Base-by-base conservation (phyloP, 2,888 invertebrate species). In the Aspidiotus destructor region DNA sequence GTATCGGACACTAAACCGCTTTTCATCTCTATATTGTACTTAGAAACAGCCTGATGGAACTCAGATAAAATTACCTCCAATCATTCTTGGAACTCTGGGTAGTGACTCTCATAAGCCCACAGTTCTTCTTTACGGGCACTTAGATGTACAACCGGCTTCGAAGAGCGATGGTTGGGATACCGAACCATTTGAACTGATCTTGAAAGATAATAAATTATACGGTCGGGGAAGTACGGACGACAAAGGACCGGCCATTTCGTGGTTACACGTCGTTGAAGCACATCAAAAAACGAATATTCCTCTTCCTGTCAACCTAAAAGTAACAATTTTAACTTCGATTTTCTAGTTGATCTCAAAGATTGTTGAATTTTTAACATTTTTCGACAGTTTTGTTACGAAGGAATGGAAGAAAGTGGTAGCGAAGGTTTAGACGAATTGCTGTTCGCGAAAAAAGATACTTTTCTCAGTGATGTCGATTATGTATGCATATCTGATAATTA, bases 401-500 rank as follows among this genome's bases (percentile, higher is more conserved):
- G 94, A 68, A 99, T 99, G 98, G 98, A 98, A 79, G 98, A 99
- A 78, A 89, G 89, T 71, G 97, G 97, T 8, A 97, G 96, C 70
- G 89, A 90, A 76, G 98, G 98, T n/a, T 80, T 99, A 40, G 94
- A 96, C 77, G 89, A 88, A 0, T 80, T 96, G 10, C 81, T 99
- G 0, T 79, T 80, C 73, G 77, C 82, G 0, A 81, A 83, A 73
- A 88, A 88, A 75, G 86, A 89, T 73, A 84, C 84, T 41, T 96
- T 94, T 78, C 83, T 97, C 48, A 81, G 85, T 67, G 83, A 84
- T 76, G 87, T 93, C 0, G 96, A 98, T 78, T 97, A 86, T 79
- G 92, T 96, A 15, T 97, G 97, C 77, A 97, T 99, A 76, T 96
- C 96, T 28, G 98, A 99, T 78, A 99, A 97, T 79, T 99, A 98